phyloP scores from a whole-genome alignment of 1,140 invertebrate species.

The Drosophila arizonae region DNA sequence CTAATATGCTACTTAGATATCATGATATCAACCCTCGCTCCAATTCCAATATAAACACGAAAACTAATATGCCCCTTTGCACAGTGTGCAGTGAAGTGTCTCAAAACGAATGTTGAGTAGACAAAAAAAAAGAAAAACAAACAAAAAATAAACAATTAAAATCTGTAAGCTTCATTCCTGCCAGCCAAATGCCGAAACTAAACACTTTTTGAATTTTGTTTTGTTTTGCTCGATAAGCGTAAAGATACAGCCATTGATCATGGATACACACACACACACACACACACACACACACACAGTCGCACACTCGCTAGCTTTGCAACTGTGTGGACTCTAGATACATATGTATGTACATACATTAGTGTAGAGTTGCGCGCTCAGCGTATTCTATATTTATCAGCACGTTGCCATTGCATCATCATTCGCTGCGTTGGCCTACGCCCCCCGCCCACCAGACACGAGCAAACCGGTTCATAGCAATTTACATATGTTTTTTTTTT shows the following conservation, averaged over 20 bases:
- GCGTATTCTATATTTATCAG: constrained; percentile 57
- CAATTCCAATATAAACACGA: no score
- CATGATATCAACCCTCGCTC: no score
- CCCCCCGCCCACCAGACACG: constrained; percentile 20
- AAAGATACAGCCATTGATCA: constrained; percentile 25
- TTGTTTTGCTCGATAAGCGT: constrained; percentile 30
- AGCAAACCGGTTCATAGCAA: constrained; percentile 29
- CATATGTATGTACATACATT: background rate
- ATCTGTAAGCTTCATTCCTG: background rate
- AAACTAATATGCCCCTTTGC: no score
- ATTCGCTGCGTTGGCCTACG: constrained; percentile 45
- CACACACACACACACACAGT: background rate
- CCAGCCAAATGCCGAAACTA: constrained; percentile 4
- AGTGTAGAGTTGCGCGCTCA: constrained; percentile 4
- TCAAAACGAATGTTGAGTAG: no score
- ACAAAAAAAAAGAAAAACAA: background rate
- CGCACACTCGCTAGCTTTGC: background rate
- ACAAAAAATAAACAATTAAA: background rate
- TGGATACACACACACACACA: background rate
- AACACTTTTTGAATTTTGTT: background rate
- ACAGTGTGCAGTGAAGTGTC: no score
- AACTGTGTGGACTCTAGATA: background rate
- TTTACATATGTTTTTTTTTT: background rate
- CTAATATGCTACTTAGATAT: no score
- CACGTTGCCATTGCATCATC: constrained; percentile 51